A percentile compares a stretch with the other conserved stretches of the same genome.
Evolutionary conservation across 2,888 invertebrate genomes (phyloP).

Genomic region (Eilema depressum): DNA sequence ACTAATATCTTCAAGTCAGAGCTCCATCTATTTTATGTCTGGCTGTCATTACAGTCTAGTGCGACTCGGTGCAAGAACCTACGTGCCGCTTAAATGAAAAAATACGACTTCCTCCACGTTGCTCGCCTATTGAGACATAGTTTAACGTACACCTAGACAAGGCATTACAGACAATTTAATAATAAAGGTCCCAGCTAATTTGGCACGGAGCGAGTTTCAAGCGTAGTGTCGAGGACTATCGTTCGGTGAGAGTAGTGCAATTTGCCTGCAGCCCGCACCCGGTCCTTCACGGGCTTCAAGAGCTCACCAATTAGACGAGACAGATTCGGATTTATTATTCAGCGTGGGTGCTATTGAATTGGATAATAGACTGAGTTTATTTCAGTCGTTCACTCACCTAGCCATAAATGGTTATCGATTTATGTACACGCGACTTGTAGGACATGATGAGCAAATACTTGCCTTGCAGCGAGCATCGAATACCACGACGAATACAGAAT

Average conservation of each 20-base stretch:
- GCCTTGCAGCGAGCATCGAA: slow-evolving; percentile 21
- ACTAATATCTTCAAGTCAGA: too few species aligned
- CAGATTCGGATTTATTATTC: slow-evolving; percentile 78
- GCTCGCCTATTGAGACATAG: slow-evolving; percentile 39
- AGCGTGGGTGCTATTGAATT: slow-evolving; percentile 68
- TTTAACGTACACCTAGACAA: slow-evolving; percentile 56
- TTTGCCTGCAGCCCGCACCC: slow-evolving; percentile 70
- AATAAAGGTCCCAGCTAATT: slow-evolving; percentile 75
- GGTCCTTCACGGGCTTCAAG: slow-evolving; percentile 63
- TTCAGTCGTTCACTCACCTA: slow-evolving; percentile 53
- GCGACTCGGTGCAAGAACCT: slow-evolving; percentile 22
- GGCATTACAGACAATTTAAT: slow-evolving; percentile 72
- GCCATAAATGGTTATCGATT: slow-evolving; percentile 55
- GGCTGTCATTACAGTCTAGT: slow-evolving; percentile 23
- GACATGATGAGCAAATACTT: slow-evolving; percentile 24
- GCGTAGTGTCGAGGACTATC: slow-evolving; percentile 65
- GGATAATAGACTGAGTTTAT: slow-evolving; percentile 66
- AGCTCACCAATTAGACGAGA: slow-evolving; percentile 80
- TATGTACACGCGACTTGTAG: slow-evolving; percentile 41
- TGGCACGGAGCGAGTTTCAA: slow-evolving; percentile 61
- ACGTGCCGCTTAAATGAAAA: slow-evolving; percentile 49
- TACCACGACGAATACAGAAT: slow-evolving; percentile 23
- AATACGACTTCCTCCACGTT: slow-evolving; percentile 48
- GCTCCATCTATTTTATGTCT: background rate
- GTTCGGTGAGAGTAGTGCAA: slow-evolving; percentile 69